A percentile compares a stretch with the other conserved stretches of the same genome.
Conservation (phyloP, 2,797 vertebrate genomes). For the Carcharodon carcharias region DNA sequence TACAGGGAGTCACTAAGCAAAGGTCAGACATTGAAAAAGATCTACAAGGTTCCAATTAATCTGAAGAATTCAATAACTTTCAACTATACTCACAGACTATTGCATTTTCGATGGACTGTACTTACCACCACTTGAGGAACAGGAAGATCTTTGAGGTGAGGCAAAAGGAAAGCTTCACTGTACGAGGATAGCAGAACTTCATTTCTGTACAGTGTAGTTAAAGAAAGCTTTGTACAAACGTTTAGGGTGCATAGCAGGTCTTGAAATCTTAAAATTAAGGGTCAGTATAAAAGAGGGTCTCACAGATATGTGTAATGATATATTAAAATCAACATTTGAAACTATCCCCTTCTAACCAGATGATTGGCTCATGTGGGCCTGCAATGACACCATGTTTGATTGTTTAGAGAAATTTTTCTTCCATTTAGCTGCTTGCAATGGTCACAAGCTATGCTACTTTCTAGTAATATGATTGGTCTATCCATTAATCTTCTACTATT, state of each 20-base stretch:
- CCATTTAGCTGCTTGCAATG: neutral
- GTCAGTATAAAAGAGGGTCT: neutral
- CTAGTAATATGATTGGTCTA: neutral
- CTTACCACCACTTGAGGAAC: slow-evolving; percentile 76
- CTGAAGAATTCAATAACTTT: neutral
- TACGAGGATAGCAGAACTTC: slow-evolving; percentile 71
- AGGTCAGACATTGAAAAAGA: slow-evolving; percentile 29
- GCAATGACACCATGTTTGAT: neutral
- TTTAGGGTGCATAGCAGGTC: neutral
- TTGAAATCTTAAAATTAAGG: neutral
- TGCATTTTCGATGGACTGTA: slow-evolving; percentile 42
- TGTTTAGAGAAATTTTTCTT: neutral
- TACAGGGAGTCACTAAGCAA: neutral
- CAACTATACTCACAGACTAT: neutral
- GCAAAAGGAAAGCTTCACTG: slow-evolving; percentile 77
- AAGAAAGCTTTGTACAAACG: slow-evolving; percentile 49
- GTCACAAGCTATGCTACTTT: neutral
- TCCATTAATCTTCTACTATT: neutral
- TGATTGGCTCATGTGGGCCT: neutral
- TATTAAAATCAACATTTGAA: neutral
- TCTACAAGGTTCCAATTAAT: neutral
- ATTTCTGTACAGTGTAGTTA: slow-evolving; percentile 68
- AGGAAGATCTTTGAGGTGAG: slow-evolving; percentile 81
- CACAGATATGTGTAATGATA: neutral
- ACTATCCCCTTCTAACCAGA: neutral